Percentiles rank a stretch among this genome's conserved stretches.
phyloP scores from a whole-genome alignment of 2,797 vertebrate genomes.

The Cichlasoma orientale region DNA sequence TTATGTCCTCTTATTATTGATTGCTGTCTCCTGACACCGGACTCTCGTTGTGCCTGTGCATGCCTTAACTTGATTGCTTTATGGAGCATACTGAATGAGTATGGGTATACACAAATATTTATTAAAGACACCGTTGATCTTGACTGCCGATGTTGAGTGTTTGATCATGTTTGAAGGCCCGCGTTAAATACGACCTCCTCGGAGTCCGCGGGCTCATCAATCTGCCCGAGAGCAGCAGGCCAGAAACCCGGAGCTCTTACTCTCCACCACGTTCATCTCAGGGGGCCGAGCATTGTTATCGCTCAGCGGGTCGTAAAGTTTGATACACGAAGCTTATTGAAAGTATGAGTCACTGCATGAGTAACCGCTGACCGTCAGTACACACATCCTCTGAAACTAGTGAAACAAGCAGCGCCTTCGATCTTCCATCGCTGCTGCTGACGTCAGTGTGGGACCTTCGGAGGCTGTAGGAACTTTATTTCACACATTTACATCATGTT shows the following conservation, averaged over 20 bases:
- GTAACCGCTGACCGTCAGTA: not conserved
- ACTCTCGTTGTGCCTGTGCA: constrained; percentile 63
- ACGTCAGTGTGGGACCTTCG: not conserved
- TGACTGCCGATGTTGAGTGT: constrained; percentile 41
- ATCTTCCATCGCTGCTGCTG: not conserved
- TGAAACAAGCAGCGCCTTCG: not conserved
- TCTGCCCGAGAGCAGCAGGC: not conserved
- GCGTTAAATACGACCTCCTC: constrained; percentile 14
- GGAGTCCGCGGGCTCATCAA: not conserved
- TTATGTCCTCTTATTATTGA: constrained; percentile 23
- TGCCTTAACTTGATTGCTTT: constrained; percentile 56
- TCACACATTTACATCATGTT: not conserved
- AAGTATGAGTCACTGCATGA: not conserved
- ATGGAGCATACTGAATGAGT: constrained; percentile 34
- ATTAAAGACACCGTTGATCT: constrained; percentile 41
- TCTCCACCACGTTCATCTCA: not conserved
- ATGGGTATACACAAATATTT: constrained; percentile 35
- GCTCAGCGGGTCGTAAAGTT: not conserved
- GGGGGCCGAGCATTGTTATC: not conserved
- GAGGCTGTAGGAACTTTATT: not conserved
- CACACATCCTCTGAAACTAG: not conserved
- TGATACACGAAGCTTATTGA: not conserved
- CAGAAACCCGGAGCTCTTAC: not conserved
- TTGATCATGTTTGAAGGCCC: constrained; percentile 48
- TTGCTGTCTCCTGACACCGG: constrained; percentile 20